phyloP scores from a whole-genome alignment of 2,888 invertebrate genomes.

The Drosophila kambysellisi region DNA sequence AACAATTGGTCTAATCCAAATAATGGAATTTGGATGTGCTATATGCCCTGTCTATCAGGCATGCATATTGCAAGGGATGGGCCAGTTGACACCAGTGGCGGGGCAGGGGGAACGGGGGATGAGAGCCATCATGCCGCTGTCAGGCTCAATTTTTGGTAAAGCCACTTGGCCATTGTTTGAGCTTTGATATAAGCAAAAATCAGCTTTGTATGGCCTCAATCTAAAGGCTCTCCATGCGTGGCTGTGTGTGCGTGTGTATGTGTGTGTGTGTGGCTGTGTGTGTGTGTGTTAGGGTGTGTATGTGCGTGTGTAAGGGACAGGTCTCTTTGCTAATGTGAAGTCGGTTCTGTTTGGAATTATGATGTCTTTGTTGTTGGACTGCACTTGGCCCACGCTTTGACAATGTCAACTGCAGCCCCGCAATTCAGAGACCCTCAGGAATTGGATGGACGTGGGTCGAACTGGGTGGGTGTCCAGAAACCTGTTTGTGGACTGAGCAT shows the following conservation, averaged over 20 bases:
- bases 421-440: constrained; percentile 28
- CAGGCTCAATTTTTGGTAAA: constrained; percentile 75
- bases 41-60: constrained; percentile 38
- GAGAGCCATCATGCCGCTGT: constrained; percentile 56
- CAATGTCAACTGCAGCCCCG: constrained; percentile 73
- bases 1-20: constrained; percentile 70
- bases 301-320: constrained; percentile 34
- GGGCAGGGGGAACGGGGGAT: background rate
- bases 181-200: constrained; percentile 80
- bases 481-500: constrained; percentile 7
- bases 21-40: constrained; percentile 65
- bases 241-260: constrained; percentile 6
- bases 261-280: background rate
- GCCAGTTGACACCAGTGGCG: constrained; percentile 4
- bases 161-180: constrained; percentile 77
- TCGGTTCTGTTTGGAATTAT: constrained; percentile 49
- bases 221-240: constrained; percentile 14
- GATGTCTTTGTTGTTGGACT: constrained; percentile 63
- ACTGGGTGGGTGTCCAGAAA: background rate
- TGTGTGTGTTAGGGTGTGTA: background rate
- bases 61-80: constrained; percentile 42
- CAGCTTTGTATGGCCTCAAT: constrained; percentile 57
- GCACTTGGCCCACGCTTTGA: constrained; percentile 65
- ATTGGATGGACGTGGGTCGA: constrained; percentile 5
- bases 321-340: constrained; percentile 53